Evolutionary conservation across 2,888 invertebrate genomes (phyloP).

Genomic region (Patella pellucida): DNA sequence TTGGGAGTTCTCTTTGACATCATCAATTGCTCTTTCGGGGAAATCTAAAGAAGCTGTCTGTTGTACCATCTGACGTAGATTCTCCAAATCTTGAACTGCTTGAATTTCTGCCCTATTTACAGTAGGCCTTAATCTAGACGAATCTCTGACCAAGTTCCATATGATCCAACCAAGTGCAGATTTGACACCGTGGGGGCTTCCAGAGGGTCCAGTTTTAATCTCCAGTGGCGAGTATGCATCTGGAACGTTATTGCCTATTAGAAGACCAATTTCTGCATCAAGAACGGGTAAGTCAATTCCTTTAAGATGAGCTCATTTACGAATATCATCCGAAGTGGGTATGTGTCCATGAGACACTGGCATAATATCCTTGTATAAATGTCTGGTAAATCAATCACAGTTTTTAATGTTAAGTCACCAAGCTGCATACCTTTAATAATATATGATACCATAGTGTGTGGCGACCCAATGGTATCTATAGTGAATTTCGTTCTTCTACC

Average conservation of each 20-base stretch:
- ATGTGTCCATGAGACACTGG: conserved; percentile 20
- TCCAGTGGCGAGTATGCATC: conserved; percentile 26
- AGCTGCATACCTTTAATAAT: conserved; percentile 11
- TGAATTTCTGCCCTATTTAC: neutral
- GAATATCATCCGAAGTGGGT: conserved; percentile 21
- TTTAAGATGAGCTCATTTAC: conserved; percentile 19
- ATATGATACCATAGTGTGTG: conserved; percentile 9
- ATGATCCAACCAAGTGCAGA: conserved; percentile 24
- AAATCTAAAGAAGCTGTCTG: conserved; percentile 20
- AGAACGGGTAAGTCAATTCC: conserved; percentile 10
- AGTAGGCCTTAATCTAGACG: neutral
- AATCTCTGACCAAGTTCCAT: conserved; percentile 20
- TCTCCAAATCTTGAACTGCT: conserved; percentile 7
- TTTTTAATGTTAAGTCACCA: neutral
- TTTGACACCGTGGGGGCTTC: conserved; percentile 23
- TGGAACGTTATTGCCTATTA: conserved; percentile 21
- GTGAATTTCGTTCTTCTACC: conserved; percentile 15
- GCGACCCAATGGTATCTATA: conserved; percentile 19
- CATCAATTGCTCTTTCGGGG: conserved; percentile 20
- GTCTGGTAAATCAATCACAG: conserved; percentile 6
- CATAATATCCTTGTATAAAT: conserved; percentile 18
- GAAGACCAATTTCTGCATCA: conserved; percentile 19
- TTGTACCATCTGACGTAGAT: conserved; percentile 15
- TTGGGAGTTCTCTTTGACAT: conserved; percentile 15
- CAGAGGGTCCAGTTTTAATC: conserved; percentile 19